phyloP scores from a whole-genome alignment of 2,113 vertebrate species.

The Cheirogaleus medius region DNA sequence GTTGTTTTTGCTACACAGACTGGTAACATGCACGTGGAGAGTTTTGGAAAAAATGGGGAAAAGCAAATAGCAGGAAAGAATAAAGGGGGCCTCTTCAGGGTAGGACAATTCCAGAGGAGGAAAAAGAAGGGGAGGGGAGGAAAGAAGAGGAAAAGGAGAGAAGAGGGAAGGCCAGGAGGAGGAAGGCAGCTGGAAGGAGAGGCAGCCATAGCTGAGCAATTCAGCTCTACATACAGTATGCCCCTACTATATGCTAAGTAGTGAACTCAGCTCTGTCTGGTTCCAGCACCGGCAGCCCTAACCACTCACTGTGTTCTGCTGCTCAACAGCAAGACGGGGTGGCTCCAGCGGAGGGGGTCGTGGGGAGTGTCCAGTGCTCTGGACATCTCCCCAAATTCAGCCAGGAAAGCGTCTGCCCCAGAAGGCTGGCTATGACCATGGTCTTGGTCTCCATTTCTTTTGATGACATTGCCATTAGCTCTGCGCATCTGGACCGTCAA shows the following conservation, averaged over 20 bases:
- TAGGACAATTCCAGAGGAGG: background rate
- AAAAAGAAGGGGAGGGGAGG: background rate
- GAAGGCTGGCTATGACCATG: background rate
- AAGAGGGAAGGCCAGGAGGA: background rate
- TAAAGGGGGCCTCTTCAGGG: background rate
- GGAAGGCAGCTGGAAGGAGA: background rate
- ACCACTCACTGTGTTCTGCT: background rate
- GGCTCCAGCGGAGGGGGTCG: background rate
- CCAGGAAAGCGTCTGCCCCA: background rate
- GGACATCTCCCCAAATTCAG: background rate
- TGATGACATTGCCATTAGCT: background rate
- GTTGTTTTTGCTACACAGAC: background rate
- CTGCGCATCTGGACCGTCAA: background rate
- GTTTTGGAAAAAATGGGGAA: background rate
- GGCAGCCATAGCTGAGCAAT: background rate
- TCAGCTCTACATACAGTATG: background rate
- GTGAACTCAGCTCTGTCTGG: background rate
- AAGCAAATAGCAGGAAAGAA: background rate
- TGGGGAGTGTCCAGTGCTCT: background rate
- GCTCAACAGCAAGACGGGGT: background rate
- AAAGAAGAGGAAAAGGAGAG: background rate
- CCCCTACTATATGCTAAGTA: background rate
- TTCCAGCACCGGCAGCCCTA: background rate
- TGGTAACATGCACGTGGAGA: background rate
- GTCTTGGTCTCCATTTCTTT: constrained; percentile 8